Evolutionary conservation across 1,140 invertebrate genomes (phyloP).

Genomic region (Drosophila leontia): DNA sequence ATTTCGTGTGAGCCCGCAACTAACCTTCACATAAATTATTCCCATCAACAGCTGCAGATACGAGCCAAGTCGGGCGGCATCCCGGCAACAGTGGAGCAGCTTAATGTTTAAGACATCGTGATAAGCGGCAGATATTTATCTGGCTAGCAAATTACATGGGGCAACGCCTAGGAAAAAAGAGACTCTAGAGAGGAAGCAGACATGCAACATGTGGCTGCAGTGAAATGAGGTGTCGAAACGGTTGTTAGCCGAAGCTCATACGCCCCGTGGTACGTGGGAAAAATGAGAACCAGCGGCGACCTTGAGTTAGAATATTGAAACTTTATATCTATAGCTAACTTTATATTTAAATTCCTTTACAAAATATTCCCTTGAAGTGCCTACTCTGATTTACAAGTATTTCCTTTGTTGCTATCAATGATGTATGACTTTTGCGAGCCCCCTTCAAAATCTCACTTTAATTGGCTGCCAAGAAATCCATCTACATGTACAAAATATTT

Average conservation of each 20-base stretch:
- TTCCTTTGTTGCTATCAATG: background rate
- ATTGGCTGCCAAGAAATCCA: conserved; percentile 64
- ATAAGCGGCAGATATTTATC: conserved; percentile 81
- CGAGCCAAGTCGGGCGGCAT: conserved; percentile 37
- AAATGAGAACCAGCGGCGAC: conserved; percentile 14
- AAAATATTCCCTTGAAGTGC: background rate
- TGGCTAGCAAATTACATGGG: conserved; percentile 78
- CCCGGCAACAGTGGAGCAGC: conserved; percentile 40
- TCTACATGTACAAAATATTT: conserved; percentile 52
- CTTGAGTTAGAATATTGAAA: conserved; percentile 11
- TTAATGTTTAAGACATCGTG: conserved; percentile 75
- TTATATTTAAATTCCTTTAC: background rate
- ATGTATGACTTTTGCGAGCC: conserved; percentile 31
- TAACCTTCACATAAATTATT: conserved; percentile 83
- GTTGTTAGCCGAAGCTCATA: conserved; percentile 67
- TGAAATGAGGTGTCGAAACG: conserved; percentile 78
- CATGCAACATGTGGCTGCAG: conserved; percentile 61
- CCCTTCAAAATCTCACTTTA: conserved; percentile 63
- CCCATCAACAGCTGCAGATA: conserved; percentile 76
- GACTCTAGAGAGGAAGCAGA: background rate
- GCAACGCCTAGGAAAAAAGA: conserved; percentile 70
- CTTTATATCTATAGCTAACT: background rate
- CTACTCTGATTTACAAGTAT: background rate
- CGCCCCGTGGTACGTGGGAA: conserved; percentile 62
- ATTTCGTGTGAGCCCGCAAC: conserved; percentile 77